Evolutionary conservation across 2,797 vertebrate species (phyloP), one percentile per base, ranked within the genome.

Genomic region (Acanthurus tractus): DNA sequence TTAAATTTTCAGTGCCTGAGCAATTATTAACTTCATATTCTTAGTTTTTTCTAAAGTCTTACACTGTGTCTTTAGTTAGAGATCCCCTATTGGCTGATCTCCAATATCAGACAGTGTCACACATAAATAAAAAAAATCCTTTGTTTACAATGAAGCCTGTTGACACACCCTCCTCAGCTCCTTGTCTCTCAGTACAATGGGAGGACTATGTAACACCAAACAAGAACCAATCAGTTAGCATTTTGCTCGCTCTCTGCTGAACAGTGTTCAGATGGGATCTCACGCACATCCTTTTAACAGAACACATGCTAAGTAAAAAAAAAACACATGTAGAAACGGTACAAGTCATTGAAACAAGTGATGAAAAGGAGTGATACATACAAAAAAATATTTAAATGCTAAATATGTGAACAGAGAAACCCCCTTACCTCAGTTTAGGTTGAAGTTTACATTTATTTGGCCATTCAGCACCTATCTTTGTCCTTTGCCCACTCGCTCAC

Each of bases 81-180:
- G 7, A 55, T 66, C 58, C 78, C 25, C 29, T 82, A 49, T 15
- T 20, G 68, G 57, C 49, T 48, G 38, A 49, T 69, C 8, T 56
- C 3, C 8, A 9, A 40, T 55, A 55, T 69, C 45, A 53, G 18
- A 62, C 14, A 48, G 38, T 44, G 22, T 44, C 46, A 59, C 4
- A 1, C 15, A 13, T 14, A 58, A 61, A 40, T 74, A 12, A 25
- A 36, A 65, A 42, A 81, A 85, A 90, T 85, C 88, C 86, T 93
- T 94, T 94, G 91, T 92, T 88, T 84, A 80, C 56, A 71, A 50
- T 82, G 71, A 74, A 64, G 88, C 82, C 82, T 88, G 87, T 86
- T 90, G 92, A 93, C 93, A 93, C 91, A 85, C 93, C 94, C 93
- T 93, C 87, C 55, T 61, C 79, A 25, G 74, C 82, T 78, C 73